Conservation (phyloP, 2,888 invertebrate genomes). For the Flabesymbios commensalis region DNA sequence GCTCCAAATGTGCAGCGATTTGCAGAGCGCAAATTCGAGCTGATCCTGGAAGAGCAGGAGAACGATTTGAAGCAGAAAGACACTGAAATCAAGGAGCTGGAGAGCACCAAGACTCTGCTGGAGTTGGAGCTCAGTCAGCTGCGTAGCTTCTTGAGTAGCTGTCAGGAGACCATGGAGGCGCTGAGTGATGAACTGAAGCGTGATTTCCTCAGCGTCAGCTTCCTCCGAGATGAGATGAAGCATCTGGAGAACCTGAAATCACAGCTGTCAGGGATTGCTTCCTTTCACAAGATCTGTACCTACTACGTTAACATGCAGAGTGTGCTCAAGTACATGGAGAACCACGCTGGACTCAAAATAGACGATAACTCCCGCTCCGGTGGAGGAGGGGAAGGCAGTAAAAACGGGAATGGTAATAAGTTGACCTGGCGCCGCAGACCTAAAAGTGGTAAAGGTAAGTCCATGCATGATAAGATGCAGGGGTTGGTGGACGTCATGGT, state of each 20-base stretch:
- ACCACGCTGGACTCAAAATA: constrained; percentile 1
- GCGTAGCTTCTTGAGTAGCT: constrained; percentile 12
- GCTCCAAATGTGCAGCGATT: constrained; percentile 23
- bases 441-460: not conserved
- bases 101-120: not conserved
- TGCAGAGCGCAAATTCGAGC: constrained; percentile 24
- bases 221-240: constrained; percentile 15
- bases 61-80: constrained; percentile 16
- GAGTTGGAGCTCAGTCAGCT: constrained; percentile 13
- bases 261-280: not conserved
- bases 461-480: constrained; percentile 18
- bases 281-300: constrained; percentile 9
- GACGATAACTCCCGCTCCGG: not conserved
- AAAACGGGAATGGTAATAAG: not conserved
- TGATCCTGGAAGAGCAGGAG: constrained; percentile 25
- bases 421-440: not conserved
- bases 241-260: constrained; percentile 11
- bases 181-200: constrained; percentile 8
- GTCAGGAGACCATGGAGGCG: not conserved
- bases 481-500: not conserved
- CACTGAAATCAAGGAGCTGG: constrained; percentile 5
- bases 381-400: not conserved
- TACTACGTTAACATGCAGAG: constrained; percentile 21
- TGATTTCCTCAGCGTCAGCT: constrained; percentile 12
- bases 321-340: constrained; percentile 12